Conservation (phyloP, 2,888 invertebrate genomes). For the Augiades crinisus region DNA sequence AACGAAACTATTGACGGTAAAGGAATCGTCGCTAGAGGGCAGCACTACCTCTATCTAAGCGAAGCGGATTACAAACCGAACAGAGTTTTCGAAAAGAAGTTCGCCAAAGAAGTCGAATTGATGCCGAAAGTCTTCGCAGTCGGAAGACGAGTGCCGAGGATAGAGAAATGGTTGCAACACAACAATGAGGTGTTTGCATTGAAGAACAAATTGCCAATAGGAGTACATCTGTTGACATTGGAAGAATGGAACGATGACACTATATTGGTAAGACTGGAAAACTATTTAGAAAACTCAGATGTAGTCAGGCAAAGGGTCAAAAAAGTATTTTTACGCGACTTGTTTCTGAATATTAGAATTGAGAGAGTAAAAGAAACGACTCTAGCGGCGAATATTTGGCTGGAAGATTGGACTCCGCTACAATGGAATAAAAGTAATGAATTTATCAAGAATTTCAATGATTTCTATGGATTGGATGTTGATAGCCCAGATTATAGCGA, state of each 20-base stretch:
- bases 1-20: slow-evolving; percentile 47
- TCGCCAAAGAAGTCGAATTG: slow-evolving; percentile 56
- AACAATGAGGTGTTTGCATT: slow-evolving; percentile 69
- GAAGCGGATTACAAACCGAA: slow-evolving; percentile 50
- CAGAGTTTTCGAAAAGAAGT: slow-evolving; percentile 59
- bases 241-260: slow-evolving; percentile 86
- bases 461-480: slow-evolving; percentile 43
- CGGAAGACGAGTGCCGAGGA: slow-evolving; percentile 26
- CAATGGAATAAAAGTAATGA: slow-evolving; percentile 66
- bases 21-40: slow-evolving; percentile 48
- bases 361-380: slow-evolving; percentile 82
- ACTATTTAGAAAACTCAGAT: slow-evolving; percentile 86
- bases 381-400: slow-evolving; percentile 84
- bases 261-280: slow-evolving; percentile 88
- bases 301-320: slow-evolving; percentile 72
- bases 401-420: slow-evolving; percentile 75
- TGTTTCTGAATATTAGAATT: slow-evolving; percentile 81
- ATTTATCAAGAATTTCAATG: slow-evolving; percentile 51
- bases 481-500: slow-evolving; percentile 34
- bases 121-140: slow-evolving; percentile 42
- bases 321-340: slow-evolving; percentile 75
- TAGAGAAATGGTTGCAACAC: slow-evolving; percentile 58
- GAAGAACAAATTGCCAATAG: slow-evolving; percentile 81
- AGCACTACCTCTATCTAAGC: slow-evolving; percentile 53
- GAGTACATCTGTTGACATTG: slow-evolving; percentile 87